These are phyloP conservation scores for Magallana ariakensis DNA, from an alignment of 1,140 invertebrate species.

Conservation along the genomic window DNA sequence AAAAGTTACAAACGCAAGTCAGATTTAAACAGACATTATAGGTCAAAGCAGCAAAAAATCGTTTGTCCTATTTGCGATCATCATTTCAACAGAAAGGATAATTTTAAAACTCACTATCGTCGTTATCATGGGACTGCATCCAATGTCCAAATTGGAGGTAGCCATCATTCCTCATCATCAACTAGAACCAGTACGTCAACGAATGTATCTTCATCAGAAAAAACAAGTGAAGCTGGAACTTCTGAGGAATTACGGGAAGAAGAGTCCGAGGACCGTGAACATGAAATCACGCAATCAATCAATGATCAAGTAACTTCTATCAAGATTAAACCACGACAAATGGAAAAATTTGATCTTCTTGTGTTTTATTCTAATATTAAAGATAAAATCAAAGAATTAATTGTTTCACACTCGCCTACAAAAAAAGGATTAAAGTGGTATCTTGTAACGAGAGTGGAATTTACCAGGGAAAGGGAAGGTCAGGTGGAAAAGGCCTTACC, in stretches of 20 bases:
- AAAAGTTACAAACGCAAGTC: constrained; percentile 25
- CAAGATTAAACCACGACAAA: constrained; percentile 3
- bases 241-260: background rate
- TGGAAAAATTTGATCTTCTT: constrained; percentile 20
- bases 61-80: background rate
- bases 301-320: constrained; percentile 3
- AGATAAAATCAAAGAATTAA: background rate
- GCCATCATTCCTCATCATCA: too few relatives aligned
- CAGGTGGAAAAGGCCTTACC: constrained; percentile 11
- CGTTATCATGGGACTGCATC: background rate
- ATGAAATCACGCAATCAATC: constrained; percentile 17
- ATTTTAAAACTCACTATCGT: constrained; percentile 31
- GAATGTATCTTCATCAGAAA: too few relatives aligned
- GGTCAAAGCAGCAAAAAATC: constrained; percentile 10
- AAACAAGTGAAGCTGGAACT: too few relatives aligned
- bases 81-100: too few relatives aligned
- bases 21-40: constrained; percentile 20
- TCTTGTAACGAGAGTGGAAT: constrained; percentile 36
- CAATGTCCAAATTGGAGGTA: background rate
- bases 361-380: constrained; percentile 29
- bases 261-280: background rate
- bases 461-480: constrained; percentile 35
- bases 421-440: constrained; percentile 42
- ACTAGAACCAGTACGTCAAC: too few relatives aligned
- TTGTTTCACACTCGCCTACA: background rate